These are phyloP conservation scores for Malurus splendens DNA, from an alignment of 2,797 vertebrate genomes.

Conservation along the genomic window DNA sequence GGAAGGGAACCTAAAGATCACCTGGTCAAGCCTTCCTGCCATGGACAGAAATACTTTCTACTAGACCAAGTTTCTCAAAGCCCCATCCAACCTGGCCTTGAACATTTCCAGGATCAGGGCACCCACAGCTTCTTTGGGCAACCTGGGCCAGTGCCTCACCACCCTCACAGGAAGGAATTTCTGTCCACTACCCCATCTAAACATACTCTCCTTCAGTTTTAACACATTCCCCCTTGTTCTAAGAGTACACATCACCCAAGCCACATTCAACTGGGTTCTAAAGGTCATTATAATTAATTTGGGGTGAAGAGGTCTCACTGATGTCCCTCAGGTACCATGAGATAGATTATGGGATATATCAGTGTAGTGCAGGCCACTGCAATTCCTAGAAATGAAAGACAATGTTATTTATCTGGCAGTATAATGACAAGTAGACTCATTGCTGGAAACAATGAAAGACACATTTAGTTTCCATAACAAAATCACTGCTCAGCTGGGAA, in stretches of 20 bases:
- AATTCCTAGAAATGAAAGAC: neutral
- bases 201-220: neutral
- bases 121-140: neutral
- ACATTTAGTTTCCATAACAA: neutral
- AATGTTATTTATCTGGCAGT: neutral
- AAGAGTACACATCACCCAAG: too few relatives aligned
- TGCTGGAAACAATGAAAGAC: neutral
- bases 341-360: neutral
- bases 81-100: neutral
- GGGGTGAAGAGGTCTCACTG: neutral
- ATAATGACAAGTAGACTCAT: neutral
- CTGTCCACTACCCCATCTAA: neutral
- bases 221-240: neutral
- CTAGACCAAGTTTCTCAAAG: rapidly evolving
- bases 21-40: neutral
- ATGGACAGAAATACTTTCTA: rapidly evolving
- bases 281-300: neutral
- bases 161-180: neutral
- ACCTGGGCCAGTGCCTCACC: neutral
- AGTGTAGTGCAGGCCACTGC: neutral
- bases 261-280: neutral
- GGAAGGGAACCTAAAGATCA: neutral
- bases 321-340: neutral
- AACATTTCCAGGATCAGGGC: neutral
- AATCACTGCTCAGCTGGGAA: neutral